Conservation (phyloP, 2,888 invertebrate genomes). For the Drosophila yooni region DNA sequence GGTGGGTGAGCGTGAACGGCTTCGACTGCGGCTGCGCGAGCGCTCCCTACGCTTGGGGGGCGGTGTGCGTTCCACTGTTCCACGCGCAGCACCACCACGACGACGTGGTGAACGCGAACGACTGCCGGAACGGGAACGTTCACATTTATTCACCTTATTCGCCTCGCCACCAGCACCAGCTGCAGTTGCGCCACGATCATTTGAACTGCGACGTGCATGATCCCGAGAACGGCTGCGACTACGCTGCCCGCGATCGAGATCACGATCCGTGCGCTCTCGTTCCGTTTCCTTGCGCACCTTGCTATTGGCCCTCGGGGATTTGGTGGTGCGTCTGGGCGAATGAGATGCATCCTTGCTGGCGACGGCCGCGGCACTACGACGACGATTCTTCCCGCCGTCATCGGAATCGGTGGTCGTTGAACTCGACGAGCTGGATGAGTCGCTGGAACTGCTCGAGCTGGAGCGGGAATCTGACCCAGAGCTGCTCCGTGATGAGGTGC, state of each 20-base stretch:
- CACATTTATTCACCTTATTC: constrained; percentile 64
- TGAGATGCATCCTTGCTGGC: constrained; percentile 62
- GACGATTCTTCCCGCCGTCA: constrained; percentile 83
- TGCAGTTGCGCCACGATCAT: constrained; percentile 33
- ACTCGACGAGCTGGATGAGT: constrained; percentile 87
- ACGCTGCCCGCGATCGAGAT: constrained; percentile 57
- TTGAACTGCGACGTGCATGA: constrained; percentile 68
- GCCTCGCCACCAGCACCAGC: constrained; percentile 41
- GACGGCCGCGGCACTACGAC: constrained; percentile 48
- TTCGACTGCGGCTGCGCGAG: constrained; percentile 92
- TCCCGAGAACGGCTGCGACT: constrained; percentile 59
- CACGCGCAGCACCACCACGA: constrained; percentile 88
- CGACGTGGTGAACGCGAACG: constrained; percentile 86
- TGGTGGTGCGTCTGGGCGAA: constrained; percentile 69
- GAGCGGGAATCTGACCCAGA: constrained; percentile 91
- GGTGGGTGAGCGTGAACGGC: constrained; percentile 94
- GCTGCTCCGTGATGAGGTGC: constrained; percentile 91
- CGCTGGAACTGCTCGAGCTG: constrained; percentile 89
- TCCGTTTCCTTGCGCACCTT: constrained; percentile 73
- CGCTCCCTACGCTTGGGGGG: constrained; percentile 89
- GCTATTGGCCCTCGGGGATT: constrained; percentile 69
- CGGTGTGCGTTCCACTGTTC: constrained; percentile 94
- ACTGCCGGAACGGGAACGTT: constrained; percentile 71
- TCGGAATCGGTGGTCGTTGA: constrained; percentile 89
- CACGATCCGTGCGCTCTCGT: constrained; percentile 57